phyloP scores from a whole-genome alignment of 1,140 invertebrate genomes.

The Drosophila repleta region DNA sequence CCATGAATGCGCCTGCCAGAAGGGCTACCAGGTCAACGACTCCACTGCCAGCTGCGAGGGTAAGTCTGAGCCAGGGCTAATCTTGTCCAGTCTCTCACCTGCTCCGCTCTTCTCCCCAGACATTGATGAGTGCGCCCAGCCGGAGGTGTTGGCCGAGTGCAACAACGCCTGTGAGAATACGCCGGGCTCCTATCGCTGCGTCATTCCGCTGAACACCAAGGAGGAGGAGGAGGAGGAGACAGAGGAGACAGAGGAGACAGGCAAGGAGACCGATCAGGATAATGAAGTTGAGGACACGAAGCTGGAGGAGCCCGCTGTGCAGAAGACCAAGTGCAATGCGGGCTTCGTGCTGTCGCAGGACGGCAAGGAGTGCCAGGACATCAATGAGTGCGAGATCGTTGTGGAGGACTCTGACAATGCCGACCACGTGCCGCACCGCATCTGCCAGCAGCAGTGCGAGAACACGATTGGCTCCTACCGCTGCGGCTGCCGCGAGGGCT shows the following conservation, averaged over 20 bases:
- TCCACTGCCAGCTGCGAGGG: slow-evolving; percentile 77
- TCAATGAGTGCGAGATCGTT: slow-evolving; percentile 88
- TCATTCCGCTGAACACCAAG: slow-evolving; percentile 36
- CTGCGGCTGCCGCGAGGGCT: slow-evolving; percentile 85
- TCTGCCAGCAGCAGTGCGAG: slow-evolving; percentile 87
- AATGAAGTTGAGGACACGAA: neutral
- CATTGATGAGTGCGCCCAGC: slow-evolving; percentile 88
- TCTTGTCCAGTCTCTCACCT: neutral
- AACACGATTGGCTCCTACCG: slow-evolving; percentile 87
- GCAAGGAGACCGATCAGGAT: neutral
- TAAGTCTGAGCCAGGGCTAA: slow-evolving; percentile 34
- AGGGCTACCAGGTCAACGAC: slow-evolving; percentile 83
- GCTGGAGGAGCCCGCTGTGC: slow-evolving; percentile 17
- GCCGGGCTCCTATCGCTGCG: slow-evolving; percentile 89
- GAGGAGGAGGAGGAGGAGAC: slow-evolving; percentile 9
- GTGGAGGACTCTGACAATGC: slow-evolving; percentile 67
- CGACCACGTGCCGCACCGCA: slow-evolving; percentile 54
- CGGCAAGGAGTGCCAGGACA: slow-evolving; percentile 84
- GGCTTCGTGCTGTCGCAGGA: slow-evolving; percentile 85
- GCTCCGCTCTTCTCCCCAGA: slow-evolving; percentile 83
- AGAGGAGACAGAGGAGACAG: slow-evolving; percentile 8
- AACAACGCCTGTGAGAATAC: slow-evolving; percentile 87
- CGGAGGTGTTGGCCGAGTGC: slow-evolving; percentile 85
- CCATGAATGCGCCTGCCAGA: slow-evolving; percentile 88
- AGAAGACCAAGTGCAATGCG: slow-evolving; percentile 86